A percentile compares a stretch with the other conserved stretches of the same genome.
Conservation (phyloP, 2,113 vertebrate species). For the Bucco capensis region DNA sequence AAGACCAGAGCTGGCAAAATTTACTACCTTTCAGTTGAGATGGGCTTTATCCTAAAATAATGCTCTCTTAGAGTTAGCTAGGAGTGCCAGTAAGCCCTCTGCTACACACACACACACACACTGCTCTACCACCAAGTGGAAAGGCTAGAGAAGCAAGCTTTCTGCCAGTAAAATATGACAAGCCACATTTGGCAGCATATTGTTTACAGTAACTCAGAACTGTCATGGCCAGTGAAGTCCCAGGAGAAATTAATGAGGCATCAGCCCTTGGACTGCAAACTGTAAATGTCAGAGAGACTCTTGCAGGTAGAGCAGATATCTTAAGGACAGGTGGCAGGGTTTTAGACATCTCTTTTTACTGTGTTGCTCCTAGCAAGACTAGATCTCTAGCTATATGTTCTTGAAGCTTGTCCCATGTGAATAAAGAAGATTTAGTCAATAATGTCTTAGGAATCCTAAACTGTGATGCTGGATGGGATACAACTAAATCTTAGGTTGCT, state of each 20-base stretch:
- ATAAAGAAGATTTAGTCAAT: not conserved
- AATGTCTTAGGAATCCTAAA: not conserved
- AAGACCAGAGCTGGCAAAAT: constrained; percentile 17
- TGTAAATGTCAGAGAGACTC: not conserved
- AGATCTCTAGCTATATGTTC: not conserved
- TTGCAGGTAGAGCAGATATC: not conserved
- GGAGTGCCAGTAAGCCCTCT: not conserved
- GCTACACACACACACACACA: too few relatives aligned
- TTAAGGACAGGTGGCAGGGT: not conserved
- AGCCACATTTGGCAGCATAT: not conserved
- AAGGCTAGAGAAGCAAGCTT: not conserved
- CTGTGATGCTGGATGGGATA: not conserved
- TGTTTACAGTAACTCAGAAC: constrained; percentile 30
- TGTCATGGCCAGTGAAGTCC: not conserved
- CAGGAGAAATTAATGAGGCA: not conserved
- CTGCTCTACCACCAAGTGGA: not conserved
- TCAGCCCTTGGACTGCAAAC: not conserved
- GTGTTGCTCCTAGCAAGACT: not conserved
- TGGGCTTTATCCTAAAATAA: constrained; percentile 44
- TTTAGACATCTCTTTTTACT: not conserved
- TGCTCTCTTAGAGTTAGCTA: not conserved
- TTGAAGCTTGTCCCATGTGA: not conserved
- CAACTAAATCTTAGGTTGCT: not conserved
- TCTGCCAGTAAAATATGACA: constrained; percentile 2
- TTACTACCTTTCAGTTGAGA: constrained; percentile 38